Conservation (phyloP, 2,797 vertebrate genomes). For the Acanthurus leucopareius region DNA sequence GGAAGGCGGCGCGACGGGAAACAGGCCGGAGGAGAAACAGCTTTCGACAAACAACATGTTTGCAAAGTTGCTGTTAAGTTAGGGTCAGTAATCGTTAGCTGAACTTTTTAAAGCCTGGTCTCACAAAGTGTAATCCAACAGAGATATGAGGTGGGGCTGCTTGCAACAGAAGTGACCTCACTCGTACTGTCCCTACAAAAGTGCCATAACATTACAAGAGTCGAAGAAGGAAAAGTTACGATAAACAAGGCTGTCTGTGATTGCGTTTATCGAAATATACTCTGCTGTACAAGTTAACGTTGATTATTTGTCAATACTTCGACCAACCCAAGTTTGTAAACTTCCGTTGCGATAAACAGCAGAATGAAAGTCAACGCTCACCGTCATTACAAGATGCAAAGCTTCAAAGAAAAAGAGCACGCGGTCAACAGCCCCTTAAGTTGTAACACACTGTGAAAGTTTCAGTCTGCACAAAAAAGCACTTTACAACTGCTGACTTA, state of each 20-base stretch:
- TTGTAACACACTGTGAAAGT: accelerated
- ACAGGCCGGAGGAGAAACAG: neutral
- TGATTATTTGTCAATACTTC: too few relatives aligned
- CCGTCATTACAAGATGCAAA: slow-evolving; percentile 7
- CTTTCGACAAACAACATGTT: neutral
- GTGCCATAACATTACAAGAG: neutral
- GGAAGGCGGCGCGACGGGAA: neutral
- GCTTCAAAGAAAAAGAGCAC: neutral
- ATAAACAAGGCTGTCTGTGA: neutral
- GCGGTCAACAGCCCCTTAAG: accelerated
- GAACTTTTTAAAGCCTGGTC: neutral
- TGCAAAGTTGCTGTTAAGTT: neutral
- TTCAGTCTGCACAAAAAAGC: neutral
- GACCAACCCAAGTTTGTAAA: neutral
- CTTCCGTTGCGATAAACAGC: slow-evolving; percentile 34
- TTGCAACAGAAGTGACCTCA: slow-evolving; percentile 16
- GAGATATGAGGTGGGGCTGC: slow-evolving; percentile 56
- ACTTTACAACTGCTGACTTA: slow-evolving; percentile 71
- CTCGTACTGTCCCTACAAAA: neutral
- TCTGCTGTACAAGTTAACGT: too few relatives aligned
- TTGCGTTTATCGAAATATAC: too few relatives aligned
- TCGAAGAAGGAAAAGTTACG: accelerated
- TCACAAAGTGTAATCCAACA: slow-evolving; percentile 2
- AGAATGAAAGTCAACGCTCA: neutral
- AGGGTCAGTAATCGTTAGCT: neutral